Percentiles rank a stretch among this genome's conserved stretches.
phyloP scores from a whole-genome alignment of 1,140 invertebrate genomes.

The Drosophila prosaltans region DNA sequence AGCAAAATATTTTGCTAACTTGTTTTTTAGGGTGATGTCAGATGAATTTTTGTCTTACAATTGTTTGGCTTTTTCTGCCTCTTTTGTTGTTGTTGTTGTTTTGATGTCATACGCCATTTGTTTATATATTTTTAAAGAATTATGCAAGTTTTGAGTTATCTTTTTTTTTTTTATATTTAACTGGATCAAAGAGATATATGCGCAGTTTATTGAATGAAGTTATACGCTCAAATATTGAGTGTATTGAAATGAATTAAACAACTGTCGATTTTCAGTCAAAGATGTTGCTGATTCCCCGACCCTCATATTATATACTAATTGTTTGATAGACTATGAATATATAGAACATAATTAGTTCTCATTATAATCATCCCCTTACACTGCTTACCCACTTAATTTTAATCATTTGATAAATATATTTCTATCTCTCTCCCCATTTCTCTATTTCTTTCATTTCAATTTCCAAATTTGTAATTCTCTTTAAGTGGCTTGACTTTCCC shows the following conservation, averaged over 20 bases:
- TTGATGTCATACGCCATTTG: conserved; percentile 25
- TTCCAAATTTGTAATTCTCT: not conserved
- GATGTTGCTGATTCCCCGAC: not conserved
- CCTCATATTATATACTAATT: not conserved
- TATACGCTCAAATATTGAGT: not conserved
- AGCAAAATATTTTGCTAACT: conserved; percentile 48
- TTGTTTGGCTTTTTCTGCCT: conserved; percentile 6
- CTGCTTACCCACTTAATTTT: no score
- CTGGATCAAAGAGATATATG: not conserved
- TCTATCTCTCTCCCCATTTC: no score
- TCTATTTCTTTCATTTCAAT: no score
- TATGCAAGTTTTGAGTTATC: conserved; percentile 45
- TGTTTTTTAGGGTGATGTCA: conserved; percentile 71
- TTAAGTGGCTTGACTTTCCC: conserved; percentile 27
- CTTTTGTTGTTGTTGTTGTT: conserved; percentile 34
- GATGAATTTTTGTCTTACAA: conserved; percentile 22
- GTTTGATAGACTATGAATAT: not conserved
- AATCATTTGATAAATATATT: no score
- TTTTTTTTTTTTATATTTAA: conserved; percentile 10
- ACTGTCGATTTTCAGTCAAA: not conserved
- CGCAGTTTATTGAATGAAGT: not conserved
- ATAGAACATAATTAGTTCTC: not conserved
- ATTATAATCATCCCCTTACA: not conserved
- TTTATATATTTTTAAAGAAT: conserved; percentile 24
- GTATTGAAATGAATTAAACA: conserved; percentile 3